Base-by-base conservation (phyloP, 2,888 invertebrate genomes). In the Metellina segmentata region DNA sequence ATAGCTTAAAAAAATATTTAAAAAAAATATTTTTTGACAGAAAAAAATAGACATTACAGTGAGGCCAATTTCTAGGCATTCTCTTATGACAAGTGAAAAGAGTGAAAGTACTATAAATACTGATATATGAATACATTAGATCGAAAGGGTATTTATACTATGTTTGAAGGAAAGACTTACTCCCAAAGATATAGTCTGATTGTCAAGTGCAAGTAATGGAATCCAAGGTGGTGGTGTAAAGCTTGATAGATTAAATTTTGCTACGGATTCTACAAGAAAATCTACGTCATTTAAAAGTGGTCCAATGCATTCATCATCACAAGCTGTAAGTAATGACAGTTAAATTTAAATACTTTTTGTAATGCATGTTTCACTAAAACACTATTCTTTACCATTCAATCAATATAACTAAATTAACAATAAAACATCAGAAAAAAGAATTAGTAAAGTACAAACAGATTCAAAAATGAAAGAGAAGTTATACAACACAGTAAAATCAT, bases 251-350 rank as follows among this genome's bases (percentile, higher is more conserved):
- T 96, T 95, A 48, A 81, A 77, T 72, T 93, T 92, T 13, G 92
- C 89, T 13, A 94, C 93, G 16, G 94, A 89, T 19, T 89, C 77
- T 9, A 93, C 91, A 85, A 95, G 94, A 19, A 92, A 92, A 92
- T 97, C 97, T 2, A 97, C 95, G 16, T 97, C 96, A 93, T 97
- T 96, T 90, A 98, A 95, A 0, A 98, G 95, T 0, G 97, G 96
- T 94, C 97, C 96, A 0, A 97, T 97, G 94, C 98, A 98, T 94
- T 97, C 97, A 94, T 98, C 98, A 93, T 96, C 95, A 94, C 98
- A 98, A 2, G 97, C 98, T 98, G 94, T 19, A 74, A 74, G 34
- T 48, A 75, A n/a, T 74, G 16, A 34, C 1, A 34, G 4, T 34
- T 34, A 34, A 34, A 2, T 34, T 34, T 34, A 34, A 34, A 34